Conservation (phyloP, 2,113 vertebrate species). For the Amphiprion ocellaris region DNA sequence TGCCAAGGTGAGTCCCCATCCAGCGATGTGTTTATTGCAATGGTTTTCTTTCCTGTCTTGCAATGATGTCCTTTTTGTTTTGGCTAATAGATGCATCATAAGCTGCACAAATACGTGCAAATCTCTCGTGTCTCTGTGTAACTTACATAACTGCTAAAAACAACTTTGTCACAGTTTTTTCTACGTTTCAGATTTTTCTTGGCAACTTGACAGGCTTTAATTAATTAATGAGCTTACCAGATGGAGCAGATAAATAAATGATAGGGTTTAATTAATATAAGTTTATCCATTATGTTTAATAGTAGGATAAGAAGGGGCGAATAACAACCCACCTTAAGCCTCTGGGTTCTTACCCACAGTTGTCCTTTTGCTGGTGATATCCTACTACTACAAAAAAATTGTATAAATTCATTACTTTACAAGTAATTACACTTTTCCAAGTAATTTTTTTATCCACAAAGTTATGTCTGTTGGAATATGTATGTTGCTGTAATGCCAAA, state of each 20-base stretch:
- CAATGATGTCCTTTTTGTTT: not conserved
- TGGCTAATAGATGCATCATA: not conserved
- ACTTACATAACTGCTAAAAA: too few species aligned
- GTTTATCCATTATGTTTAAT: not conserved
- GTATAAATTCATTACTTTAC: not conserved
- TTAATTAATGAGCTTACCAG: not conserved
- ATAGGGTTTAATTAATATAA: not conserved
- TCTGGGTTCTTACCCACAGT: not conserved
- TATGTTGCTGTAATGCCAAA: too few species aligned
- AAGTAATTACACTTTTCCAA: too few species aligned
- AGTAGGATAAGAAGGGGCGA: not conserved
- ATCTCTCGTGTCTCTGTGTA: too few species aligned
- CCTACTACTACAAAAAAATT: not conserved
- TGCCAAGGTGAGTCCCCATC: constrained; percentile 83
- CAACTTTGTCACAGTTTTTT: too few species aligned
- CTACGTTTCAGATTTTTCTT: not conserved
- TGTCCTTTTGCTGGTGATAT: not conserved
- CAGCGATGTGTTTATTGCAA: not conserved
- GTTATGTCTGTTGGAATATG: not conserved
- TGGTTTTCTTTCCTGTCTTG: not conserved
- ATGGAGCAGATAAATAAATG: not conserved
- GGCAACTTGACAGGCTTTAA: not conserved
- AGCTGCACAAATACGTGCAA: not conserved
- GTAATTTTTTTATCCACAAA: not conserved
- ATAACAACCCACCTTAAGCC: not conserved